These are phyloP conservation scores for Tetropium fuscum DNA, from an alignment of 2,888 invertebrate genomes.

Conservation along the genomic window DNA sequence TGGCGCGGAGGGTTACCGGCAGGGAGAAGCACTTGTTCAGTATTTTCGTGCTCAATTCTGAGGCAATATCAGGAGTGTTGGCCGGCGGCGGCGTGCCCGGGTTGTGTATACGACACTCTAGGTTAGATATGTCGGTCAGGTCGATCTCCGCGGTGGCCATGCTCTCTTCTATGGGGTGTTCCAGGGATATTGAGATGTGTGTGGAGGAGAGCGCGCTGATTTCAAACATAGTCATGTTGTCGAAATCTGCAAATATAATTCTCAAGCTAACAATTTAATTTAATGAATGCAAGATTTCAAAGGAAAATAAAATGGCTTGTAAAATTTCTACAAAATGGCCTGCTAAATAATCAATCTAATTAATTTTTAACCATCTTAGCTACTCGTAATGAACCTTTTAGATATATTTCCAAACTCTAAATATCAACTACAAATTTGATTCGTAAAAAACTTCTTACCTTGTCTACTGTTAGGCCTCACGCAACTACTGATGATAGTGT, in stretches of 20 bases:
- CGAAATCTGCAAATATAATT: constrained; percentile 73
- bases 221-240: constrained; percentile 89
- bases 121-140: constrained; percentile 82
- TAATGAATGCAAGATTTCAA: too few species aligned
- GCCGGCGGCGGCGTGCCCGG: constrained; percentile 65
- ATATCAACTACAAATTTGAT: background rate
- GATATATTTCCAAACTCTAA: too few species aligned
- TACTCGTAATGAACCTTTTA: too few species aligned
- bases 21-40: constrained; percentile 80
- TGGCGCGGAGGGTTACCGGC: constrained; percentile 78
- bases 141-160: constrained; percentile 94
- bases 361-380: too few species aligned
- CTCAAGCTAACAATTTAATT: too few species aligned
- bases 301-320: too few species aligned
- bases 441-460: constrained; percentile 68
- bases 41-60: constrained; percentile 74
- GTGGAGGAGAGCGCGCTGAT: constrained; percentile 91
- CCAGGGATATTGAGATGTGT: constrained; percentile 89
- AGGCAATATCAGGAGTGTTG: constrained; percentile 64
- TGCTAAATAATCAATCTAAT: too few species aligned
- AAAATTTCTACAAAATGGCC: too few species aligned
- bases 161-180: constrained; percentile 92
- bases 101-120: constrained; percentile 83
- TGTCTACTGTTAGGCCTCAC: constrained; percentile 85
- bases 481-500: constrained; percentile 89